phyloP scores from a whole-genome alignment of 2,888 invertebrate species.

The Nomada fucata region DNA sequence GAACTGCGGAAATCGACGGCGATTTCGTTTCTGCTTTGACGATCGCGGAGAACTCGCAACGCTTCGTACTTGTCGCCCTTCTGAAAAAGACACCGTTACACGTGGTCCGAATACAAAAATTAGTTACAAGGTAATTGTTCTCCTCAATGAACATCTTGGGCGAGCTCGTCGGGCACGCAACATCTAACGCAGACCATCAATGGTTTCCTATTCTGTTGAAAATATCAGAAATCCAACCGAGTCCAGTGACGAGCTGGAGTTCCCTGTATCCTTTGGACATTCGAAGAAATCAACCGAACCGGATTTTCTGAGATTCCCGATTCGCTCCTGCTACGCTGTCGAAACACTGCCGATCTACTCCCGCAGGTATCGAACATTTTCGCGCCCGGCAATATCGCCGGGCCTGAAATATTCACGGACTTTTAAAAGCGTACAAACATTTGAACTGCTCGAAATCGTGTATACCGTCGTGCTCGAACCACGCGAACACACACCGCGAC shows the following conservation, averaged over 20 bases:
- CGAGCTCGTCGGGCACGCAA: slow-evolving; percentile 38
- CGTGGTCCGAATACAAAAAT: slow-evolving; percentile 56
- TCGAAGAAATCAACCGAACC: background rate
- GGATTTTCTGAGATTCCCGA: background rate
- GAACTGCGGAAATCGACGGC: slow-evolving; percentile 31
- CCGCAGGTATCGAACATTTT: background rate
- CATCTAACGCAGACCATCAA: slow-evolving; percentile 24
- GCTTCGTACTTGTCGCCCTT: slow-evolving; percentile 1
- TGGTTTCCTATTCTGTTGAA: background rate
- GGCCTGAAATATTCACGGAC: slow-evolving; percentile 42
- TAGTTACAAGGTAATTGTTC: slow-evolving; percentile 49
- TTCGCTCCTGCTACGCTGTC: background rate
- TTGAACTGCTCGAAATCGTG: slow-evolving; percentile 17
- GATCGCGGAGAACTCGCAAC: slow-evolving; percentile 16
- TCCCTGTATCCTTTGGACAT: background rate
- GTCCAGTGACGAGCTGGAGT: background rate
- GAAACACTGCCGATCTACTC: background rate
- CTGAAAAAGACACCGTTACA: slow-evolving; percentile 32
- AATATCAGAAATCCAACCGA: background rate
- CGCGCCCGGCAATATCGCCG: slow-evolving; percentile 6
- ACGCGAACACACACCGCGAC: background rate
- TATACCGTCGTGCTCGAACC: background rate
- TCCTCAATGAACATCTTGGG: slow-evolving; percentile 48
- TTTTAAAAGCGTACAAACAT: slow-evolving; percentile 51
- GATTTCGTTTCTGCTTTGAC: slow-evolving; percentile 38